Base-by-base conservation (phyloP, 2,797 vertebrate species). In the Gymnopithys bicolor region DNA sequence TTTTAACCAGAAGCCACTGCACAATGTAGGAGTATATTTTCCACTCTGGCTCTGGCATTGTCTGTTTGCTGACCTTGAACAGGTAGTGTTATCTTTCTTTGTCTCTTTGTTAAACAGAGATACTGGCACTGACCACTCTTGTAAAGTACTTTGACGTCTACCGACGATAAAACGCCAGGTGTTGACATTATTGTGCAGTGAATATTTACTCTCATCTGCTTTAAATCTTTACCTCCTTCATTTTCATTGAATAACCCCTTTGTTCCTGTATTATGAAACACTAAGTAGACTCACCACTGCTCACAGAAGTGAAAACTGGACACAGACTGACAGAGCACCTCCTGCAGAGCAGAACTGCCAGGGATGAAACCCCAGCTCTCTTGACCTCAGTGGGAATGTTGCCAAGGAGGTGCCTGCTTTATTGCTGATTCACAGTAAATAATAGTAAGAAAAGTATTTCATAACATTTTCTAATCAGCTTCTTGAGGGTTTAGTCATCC, bases 161-260 rank as follows among this genome's bases (percentile, higher is more conserved):
- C 43, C 2, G 1, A 35, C 1, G 0, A 77, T 76, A 84, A 94
- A 94, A 87, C 74, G 30, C 78, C 93, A 96, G 88, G 86, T 90
- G 90, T n/a, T 84, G 89, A 94, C 85, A 74, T 92, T 66, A 84
- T 10, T 64, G 86, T 49, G 52, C 46, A 30, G 63, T 7, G 7
- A 77, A n/a, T 52, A 83, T 96, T 89, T 49, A 39, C 56, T 33
- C 48, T 90, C 86, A 93, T 90, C 90, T 93, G 81, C 93, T 95
- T 95, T 77, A 87, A 90, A 95, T 93, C 90, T 91, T 63, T 62
- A 28, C 48, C 59, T 83, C 77, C 49, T 76, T 89, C 75, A 7
- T 93, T 87, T 87, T 49, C 56, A n/a, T 37, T 93, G 80, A 96
- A 94, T 93, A 85, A 81, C 92, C 73, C 58, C 91, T 94, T 92